Percentiles rank a stretch among this genome's conserved stretches.
Evolutionary conservation across 2,797 vertebrate species (phyloP).

Genomic region (Propithecus deckenii): DNA sequence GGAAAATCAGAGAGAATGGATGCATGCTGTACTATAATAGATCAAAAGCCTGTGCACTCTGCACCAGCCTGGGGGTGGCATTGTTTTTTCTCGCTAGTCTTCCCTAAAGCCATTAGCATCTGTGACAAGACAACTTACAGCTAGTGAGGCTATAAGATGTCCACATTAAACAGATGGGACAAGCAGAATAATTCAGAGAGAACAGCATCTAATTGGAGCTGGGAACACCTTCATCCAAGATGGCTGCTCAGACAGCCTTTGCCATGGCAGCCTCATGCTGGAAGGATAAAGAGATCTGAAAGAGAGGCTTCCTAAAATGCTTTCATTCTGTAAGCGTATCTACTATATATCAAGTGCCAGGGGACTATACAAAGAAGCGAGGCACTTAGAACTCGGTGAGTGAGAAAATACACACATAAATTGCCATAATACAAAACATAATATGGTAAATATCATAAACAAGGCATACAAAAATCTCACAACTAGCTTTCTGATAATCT

Average conservation of each 20-base stretch:
- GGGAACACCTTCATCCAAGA: background rate
- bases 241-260: background rate
- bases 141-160: background rate
- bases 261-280: background rate
- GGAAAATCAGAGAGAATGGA: background rate
- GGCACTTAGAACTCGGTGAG: background rate
- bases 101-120: background rate
- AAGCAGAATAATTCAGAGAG: background rate
- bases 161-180: background rate
- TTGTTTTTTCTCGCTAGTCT: slow-evolving; percentile 19
- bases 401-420: background rate
- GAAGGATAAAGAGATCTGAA: background rate
- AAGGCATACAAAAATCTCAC: background rate
- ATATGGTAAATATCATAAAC: background rate
- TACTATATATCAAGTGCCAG: background rate
- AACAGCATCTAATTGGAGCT: background rate
- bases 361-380: background rate
- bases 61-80: background rate
- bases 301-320: background rate
- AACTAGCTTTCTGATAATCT: background rate
- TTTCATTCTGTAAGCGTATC: background rate
- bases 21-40: background rate
- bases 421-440: background rate
- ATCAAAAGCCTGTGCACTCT: background rate
- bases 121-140: background rate